Evolutionary conservation across 2,113 vertebrate genomes (phyloP).

Genomic region (Clupea harengus): DNA sequence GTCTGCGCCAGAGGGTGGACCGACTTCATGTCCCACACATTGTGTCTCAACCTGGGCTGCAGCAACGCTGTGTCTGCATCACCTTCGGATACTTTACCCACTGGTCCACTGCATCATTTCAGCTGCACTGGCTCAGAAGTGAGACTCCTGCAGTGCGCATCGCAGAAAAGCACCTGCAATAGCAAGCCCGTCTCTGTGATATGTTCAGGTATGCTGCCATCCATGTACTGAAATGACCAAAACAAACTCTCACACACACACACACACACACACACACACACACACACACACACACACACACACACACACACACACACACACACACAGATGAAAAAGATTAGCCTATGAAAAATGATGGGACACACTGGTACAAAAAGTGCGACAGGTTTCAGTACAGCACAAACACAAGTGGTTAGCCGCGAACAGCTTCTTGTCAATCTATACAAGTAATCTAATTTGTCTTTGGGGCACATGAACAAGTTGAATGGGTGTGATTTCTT

Average conservation of each 20-base stretch:
- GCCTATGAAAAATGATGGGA: too few relatives aligned
- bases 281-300: not conserved
- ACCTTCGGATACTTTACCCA: rapidly evolving
- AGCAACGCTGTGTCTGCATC: not conserved
- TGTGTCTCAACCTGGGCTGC: conserved; percentile 43
- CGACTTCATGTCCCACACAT: rapidly evolving
- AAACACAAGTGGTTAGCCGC: too few relatives aligned
- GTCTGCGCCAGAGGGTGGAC: conserved; percentile 17
- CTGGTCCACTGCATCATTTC: conserved; percentile 21
- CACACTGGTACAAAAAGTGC: not conserved
- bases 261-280: not conserved
- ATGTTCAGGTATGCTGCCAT: conserved; percentile 55
- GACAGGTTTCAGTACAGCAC: not conserved
- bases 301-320: too few relatives aligned
- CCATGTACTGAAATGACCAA: not conserved
- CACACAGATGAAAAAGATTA: too few relatives aligned
- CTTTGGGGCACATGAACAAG: too few relatives aligned
- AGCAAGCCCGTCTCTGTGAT: not conserved
- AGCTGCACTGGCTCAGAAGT: conserved; percentile 41
- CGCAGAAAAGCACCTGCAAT: not conserved
- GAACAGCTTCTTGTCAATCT: too few relatives aligned
- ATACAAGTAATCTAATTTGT: too few relatives aligned
- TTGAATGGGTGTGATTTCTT: too few relatives aligned
- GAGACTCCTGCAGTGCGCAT: conserved; percentile 52
- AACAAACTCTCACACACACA: not conserved